Evolutionary conservation across 2,797 vertebrate species (phyloP).

Genomic region (Florisuga fusca): DNA sequence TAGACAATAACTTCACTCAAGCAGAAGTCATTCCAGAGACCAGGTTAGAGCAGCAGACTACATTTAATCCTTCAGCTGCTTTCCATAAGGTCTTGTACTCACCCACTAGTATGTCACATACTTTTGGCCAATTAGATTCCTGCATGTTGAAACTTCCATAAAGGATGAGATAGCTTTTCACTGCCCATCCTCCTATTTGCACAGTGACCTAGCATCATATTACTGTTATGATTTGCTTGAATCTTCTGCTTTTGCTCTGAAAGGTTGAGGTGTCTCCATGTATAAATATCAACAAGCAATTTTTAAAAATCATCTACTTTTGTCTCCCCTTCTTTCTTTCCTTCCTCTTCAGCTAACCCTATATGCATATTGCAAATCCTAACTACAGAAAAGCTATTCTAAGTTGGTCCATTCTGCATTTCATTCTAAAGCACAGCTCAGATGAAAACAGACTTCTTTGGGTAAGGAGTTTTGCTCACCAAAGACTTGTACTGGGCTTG

Average conservation of each 20-base stretch:
- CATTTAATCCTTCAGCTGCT: constrained; percentile 1
- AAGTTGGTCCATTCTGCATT: background rate
- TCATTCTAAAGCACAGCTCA: background rate
- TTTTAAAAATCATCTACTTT: background rate
- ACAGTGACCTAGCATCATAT: background rate
- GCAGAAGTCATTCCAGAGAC: background rate
- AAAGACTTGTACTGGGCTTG: background rate
- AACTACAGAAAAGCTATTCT: background rate
- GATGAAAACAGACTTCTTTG: background rate
- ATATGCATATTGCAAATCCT: background rate
- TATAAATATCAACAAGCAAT: background rate
- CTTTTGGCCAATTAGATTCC: background rate
- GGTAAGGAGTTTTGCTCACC: background rate
- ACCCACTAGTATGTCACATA: background rate
- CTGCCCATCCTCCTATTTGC: background rate
- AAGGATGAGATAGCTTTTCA: background rate
- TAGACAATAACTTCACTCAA: background rate
- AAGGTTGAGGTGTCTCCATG: background rate
- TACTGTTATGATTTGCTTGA: background rate
- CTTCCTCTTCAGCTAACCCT: background rate
- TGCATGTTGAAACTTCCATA: background rate
- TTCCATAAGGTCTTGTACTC: background rate
- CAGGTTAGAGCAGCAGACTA: background rate
- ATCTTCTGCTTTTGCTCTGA: background rate
- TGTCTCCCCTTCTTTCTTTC: background rate